Evolutionary conservation across 64 coral and sea anemone genomes (phyloP).

Genomic region (Porites australiensis): DNA sequence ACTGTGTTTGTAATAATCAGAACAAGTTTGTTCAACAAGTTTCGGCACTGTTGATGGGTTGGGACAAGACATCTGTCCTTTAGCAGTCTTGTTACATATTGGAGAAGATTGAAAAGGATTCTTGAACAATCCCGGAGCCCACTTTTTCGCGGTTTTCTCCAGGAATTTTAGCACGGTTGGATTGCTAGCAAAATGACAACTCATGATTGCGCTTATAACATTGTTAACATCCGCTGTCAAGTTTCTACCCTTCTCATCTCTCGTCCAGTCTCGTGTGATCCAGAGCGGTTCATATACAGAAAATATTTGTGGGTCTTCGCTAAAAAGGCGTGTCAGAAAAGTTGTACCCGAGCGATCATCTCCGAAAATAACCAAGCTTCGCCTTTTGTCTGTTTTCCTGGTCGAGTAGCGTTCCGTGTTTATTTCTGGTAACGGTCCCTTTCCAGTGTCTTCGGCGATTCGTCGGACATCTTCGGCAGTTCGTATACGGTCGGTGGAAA

Average conservation of each 20-base stretch:
- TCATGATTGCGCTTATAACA: conserved; percentile 22
- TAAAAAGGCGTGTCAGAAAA: conserved; percentile 65
- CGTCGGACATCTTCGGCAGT: background rate
- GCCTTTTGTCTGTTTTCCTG: conserved; percentile 30
- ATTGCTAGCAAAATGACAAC: conserved; percentile 46
- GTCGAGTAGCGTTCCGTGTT: background rate
- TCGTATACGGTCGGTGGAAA: background rate
- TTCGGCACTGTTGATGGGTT: background rate
- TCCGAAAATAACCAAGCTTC: conserved; percentile 61
- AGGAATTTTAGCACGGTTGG: conserved; percentile 52
- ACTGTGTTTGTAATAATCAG: conserved; percentile 42
- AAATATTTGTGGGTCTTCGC: conserved; percentile 53
- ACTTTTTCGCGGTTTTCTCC: background rate
- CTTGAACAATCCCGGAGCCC: conserved; percentile 41
- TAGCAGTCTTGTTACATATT: conserved; percentile 49
- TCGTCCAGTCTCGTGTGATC: conserved; percentile 52
- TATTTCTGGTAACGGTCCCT: background rate
- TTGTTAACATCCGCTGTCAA: background rate
- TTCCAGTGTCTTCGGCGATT: background rate
- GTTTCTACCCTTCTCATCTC: conserved; percentile 7
- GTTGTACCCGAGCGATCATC: conserved; percentile 77
- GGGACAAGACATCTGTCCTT: background rate
- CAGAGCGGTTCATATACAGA: conserved; percentile 74
- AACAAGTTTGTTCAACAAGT: conserved; percentile 39
- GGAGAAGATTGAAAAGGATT: conserved; percentile 56